A percentile compares a stretch with the other conserved stretches of the same genome.
phyloP scores from a whole-genome alignment of 2,797 vertebrate genomes.

The Eremophila alpestris region DNA sequence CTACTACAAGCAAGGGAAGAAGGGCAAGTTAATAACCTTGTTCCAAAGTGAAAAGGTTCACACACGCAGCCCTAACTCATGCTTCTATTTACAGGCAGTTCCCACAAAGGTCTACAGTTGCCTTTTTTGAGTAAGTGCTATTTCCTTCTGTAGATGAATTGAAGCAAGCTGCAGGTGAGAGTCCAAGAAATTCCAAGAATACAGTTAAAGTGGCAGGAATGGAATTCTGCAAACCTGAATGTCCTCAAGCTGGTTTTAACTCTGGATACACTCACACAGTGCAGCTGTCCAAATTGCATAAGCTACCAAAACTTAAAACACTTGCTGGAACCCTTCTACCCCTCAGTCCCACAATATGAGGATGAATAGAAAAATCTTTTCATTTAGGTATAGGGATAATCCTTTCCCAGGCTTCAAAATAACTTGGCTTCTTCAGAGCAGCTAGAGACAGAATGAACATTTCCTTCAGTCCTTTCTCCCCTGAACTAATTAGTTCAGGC shows the following conservation, averaged over 20 bases:
- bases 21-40: neutral
- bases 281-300: neutral
- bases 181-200: neutral
- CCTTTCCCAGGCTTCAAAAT: neutral
- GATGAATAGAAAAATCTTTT: neutral
- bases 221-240: neutral
- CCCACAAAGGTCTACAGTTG: neutral
- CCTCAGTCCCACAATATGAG: accelerated
- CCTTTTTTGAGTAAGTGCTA: neutral
- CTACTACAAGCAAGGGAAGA: neutral
- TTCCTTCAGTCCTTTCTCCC: neutral
- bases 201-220: neutral
- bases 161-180: neutral
- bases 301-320: neutral
- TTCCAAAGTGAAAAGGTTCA: neutral
- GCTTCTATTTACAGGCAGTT: neutral
- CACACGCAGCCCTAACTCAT: neutral
- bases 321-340: neutral
- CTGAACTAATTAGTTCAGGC: neutral
- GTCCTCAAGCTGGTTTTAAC: neutral
- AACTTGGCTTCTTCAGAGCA: neutral
- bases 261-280: neutral
- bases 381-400: neutral
- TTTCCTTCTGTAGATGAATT: neutral
- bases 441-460: neutral